Conservation (phyloP, 2,113 vertebrate genomes). For the Pongo abelii region DNA sequence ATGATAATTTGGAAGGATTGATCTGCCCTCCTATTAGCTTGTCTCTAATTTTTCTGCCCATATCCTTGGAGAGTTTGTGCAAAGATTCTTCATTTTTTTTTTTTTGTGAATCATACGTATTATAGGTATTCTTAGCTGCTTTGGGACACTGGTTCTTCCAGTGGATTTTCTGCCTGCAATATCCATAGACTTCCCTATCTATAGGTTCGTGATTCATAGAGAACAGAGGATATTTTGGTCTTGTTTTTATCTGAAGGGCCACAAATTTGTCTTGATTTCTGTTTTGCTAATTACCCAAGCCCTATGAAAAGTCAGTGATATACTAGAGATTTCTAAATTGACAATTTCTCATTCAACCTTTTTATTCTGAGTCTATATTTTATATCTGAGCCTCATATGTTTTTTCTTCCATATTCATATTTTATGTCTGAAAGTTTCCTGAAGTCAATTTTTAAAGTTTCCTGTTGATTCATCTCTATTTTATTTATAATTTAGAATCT, state of each 20-base stretch:
- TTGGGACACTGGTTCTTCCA: not conserved
- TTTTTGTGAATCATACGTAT: not conserved
- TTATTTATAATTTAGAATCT: not conserved
- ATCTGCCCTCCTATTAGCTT: not conserved
- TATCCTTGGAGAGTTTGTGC: not conserved
- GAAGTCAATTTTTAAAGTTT: not conserved
- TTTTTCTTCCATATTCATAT: not conserved
- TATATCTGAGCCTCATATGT: not conserved
- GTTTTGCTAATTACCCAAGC: not conserved
- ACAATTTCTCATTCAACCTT: not conserved
- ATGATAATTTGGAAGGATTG: not conserved
- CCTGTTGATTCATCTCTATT: not conserved
- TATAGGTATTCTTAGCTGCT: not conserved
- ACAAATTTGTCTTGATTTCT: not conserved
- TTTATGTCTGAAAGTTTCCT: not conserved
- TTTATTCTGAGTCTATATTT: not conserved
- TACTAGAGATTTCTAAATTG: not conserved
- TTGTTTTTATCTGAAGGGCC: not conserved
- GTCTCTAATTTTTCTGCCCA: not conserved
- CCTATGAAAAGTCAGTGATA: not conserved
- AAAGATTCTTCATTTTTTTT: not conserved
- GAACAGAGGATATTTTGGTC: not conserved
- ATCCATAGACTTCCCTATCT: not conserved
- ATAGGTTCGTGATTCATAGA: not conserved
- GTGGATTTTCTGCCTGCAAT: not conserved